Conservation (phyloP, 2,888 invertebrate genomes). For the Agapostemon virescens region DNA sequence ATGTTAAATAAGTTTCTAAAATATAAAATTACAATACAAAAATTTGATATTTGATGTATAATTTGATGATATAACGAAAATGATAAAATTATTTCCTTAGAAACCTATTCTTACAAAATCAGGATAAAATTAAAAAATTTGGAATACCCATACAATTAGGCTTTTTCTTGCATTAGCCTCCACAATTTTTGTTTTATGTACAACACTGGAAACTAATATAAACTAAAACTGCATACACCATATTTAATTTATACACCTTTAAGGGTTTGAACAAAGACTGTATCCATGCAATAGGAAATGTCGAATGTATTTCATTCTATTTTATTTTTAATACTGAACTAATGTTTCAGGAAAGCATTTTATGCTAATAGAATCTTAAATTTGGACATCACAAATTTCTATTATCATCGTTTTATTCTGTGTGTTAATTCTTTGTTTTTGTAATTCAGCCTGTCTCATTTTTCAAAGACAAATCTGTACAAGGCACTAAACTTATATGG, state of each 20-base stretch:
- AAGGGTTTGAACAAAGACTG: slow-evolving; percentile 59
- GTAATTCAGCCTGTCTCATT: slow-evolving; percentile 17
- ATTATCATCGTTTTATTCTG: slow-evolving; percentile 26
- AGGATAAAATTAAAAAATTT: slow-evolving; percentile 26
- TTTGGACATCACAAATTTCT: slow-evolving; percentile 23
- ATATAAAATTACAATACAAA: slow-evolving; percentile 25
- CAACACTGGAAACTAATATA: slow-evolving; percentile 62
- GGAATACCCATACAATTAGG: slow-evolving; percentile 48
- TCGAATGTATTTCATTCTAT: slow-evolving; percentile 15
- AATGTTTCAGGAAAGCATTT: slow-evolving; percentile 15
- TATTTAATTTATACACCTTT: slow-evolving; percentile 57
- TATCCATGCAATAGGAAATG: slow-evolving; percentile 48
- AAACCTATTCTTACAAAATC: slow-evolving; percentile 28
- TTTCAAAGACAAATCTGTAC: slow-evolving; percentile 51
- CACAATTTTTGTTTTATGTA: slow-evolving; percentile 61
- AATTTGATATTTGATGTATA: slow-evolving; percentile 28
- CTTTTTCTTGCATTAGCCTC: slow-evolving; percentile 55
- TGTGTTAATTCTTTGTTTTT: slow-evolving; percentile 23
- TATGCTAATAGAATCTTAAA: slow-evolving; percentile 24
- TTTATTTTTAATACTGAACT: slow-evolving; percentile 38
- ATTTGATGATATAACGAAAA: slow-evolving; percentile 23
- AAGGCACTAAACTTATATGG: slow-evolving; percentile 58
- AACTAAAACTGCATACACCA: slow-evolving; percentile 53
- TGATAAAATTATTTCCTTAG: slow-evolving; percentile 1
- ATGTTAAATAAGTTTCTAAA: slow-evolving; percentile 32